Base-by-base conservation (phyloP, 1,140 invertebrate species). In the Acromyrmex heyeri region DNA sequence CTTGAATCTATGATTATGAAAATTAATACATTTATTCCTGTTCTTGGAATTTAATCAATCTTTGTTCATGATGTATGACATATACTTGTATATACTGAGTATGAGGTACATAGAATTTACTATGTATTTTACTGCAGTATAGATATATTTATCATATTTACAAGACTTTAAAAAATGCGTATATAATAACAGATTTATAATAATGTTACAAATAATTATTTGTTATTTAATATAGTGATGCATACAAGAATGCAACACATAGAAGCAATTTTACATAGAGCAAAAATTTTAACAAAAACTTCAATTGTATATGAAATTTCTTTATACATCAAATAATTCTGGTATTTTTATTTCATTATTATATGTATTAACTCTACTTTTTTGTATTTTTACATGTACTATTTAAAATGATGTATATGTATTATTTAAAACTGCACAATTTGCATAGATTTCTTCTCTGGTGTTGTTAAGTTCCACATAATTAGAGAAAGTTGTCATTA, bases 121-220 rank as follows among this genome's bases (percentile, higher is more conserved):
- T 81, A 57, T 87, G 69, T 86, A 75, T 53, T 87, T 76, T 77
- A 67, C 73, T 76, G 85, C 16, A 53, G 24, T 73, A 78, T 73
- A 61, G 59, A 55, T 64, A 86, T 78, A 82, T 81, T 79, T 64
- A 76, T 57, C 14, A 59, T 89, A 86, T 86, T 76, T 89, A 89
- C 83, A 89, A 57, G 3, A 76, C 50, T 48, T 50, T 5, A 30
- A 62, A 61, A 86, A 70, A 16, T 21, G 3, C 14, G 48, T 76
- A 53, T 24, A 16, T 50, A 55, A 86, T 50, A 55, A 86, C 44
- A 50, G 21, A 38, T 86, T 65, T 73, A 24, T 69, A 4, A 75
- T 30, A 24, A 75, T 79, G 24, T 59, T 38, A 82, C 18, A 73
- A 50, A 82, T 61, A 48, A 82, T 48, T 27, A 34, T 14, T 21